Evolutionary conservation across 1,140 invertebrate species (phyloP), one percentile per base, ranked within the genome.

Genomic region (Nasonia vitripennis): DNA sequence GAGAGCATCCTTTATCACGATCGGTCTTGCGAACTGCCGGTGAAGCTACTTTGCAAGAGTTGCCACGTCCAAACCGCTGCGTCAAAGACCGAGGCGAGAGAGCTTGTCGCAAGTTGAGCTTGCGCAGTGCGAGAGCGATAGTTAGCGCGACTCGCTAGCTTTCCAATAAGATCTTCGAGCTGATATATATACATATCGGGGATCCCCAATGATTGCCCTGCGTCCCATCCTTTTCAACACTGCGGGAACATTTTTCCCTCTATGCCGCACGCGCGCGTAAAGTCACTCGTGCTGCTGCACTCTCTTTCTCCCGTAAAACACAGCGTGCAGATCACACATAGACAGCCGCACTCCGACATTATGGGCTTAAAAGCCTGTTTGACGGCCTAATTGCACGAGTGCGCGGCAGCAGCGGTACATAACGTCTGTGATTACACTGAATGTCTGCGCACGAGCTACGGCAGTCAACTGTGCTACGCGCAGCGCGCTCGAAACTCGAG

Each of bases 11-110:
- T 84, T 62, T 62, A 62, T 62, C 51, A 80, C 75, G 45, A 70
- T 75, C 41, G 87, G 85, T 88, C 86, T 89, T 88, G 70, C 74
- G 83, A 86, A 86, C 67, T 85, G 70, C 48, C 83, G 71, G 41
- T 75, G 77, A 34, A 41, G 68, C 83, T 14, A 77, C 41, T 73
- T 77, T 23, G 55, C 78, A 41, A 74, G 55, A 62, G 27, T 85
- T 84, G 81, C 81, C 27, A 71, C 34, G 78, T 68, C 34, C 86
- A 12, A 51, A 75, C 73, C 71, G 34, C 70, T 34, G 23, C 48
- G 51, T 71, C 12, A 20, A 77, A 9, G 45, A 71, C 23, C 7
- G n/a, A 74, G 48, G 7, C 10, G 14, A 45, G 48, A 10, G n/a
- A 70, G 74, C 23, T 31, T 62, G 23, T n/a, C 6, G n/a, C 23